Percentiles rank a stretch among this genome's conserved stretches.
Evolutionary conservation across 1,140 invertebrate species (phyloP).

Genomic region (Drosophila arawakana): DNA sequence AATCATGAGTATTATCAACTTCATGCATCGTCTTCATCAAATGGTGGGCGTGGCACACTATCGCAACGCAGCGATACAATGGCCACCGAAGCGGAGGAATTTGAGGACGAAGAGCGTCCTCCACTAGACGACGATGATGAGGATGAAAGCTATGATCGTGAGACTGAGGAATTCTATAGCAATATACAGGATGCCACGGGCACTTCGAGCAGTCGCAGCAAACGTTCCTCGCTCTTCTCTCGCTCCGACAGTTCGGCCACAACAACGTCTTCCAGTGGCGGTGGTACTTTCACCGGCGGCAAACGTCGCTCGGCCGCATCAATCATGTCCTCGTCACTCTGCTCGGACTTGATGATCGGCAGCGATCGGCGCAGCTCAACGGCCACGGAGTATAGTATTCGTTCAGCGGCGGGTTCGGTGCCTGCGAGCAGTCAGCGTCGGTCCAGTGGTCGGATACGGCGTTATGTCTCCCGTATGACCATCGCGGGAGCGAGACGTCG

Average conservation of each 20-base stretch:
- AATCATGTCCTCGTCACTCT: conserved; percentile 80
- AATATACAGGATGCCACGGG: conserved; percentile 79
- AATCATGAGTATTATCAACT: conserved; percentile 63
- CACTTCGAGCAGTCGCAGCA: conserved; percentile 61
- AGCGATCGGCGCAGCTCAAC: conserved; percentile 81
- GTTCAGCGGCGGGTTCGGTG: conserved; percentile 37
- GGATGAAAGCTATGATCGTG: conserved; percentile 73
- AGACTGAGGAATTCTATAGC: conserved; percentile 81
- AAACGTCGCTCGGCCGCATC: conserved; percentile 79
- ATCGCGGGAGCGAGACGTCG: conserved; percentile 80
- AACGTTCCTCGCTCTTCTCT: conserved; percentile 80
- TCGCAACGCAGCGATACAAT: conserved; percentile 71
- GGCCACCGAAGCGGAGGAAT: conserved; percentile 68
- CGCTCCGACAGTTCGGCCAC: conserved; percentile 83
- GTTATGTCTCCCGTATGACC: conserved; percentile 81
- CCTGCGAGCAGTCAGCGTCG: conserved; percentile 55
- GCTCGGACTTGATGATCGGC: conserved; percentile 71
- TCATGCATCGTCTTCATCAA: conserved; percentile 63
- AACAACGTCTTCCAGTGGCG: conserved; percentile 79
- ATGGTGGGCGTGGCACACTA: conserved; percentile 36
- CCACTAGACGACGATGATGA: conserved; percentile 72
- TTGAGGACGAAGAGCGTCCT: conserved; percentile 67
- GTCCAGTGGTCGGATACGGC: conserved; percentile 75
- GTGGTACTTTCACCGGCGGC: conserved; percentile 67
- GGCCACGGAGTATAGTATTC: conserved; percentile 75